These are phyloP conservation scores for Eleutherodactylus coqui DNA, from an alignment of 2,797 vertebrate genomes.

Conservation along the genomic window DNA sequence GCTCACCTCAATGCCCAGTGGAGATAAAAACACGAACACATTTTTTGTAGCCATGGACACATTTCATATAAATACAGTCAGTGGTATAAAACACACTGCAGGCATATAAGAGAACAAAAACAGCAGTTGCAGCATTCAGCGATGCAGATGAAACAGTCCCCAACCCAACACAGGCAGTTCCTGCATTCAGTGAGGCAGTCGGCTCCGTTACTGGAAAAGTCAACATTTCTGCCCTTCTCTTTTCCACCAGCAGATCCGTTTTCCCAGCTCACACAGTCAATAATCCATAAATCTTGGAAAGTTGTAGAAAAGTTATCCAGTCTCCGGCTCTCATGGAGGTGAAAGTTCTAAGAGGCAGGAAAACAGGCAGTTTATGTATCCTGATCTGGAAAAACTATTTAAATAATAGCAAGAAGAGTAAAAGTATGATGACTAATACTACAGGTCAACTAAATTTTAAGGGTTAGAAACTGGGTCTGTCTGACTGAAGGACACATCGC, in stretches of 20 bases:
- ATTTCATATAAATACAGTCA: not conserved
- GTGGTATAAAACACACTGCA: not conserved
- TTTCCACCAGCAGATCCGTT: not conserved
- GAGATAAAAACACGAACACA: not conserved
- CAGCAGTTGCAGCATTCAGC: not conserved
- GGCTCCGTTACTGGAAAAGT: no score
- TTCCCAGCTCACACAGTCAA: not conserved
- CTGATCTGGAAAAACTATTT: no score
- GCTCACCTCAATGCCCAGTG: not conserved
- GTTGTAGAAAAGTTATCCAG: not conserved
- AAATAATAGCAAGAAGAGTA: no score
- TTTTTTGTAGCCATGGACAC: not conserved
- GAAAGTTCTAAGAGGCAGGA: not conserved
- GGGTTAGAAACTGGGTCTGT: no score
- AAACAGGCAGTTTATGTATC: not conserved
- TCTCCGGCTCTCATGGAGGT: not conserved
- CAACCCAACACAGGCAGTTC: not conserved
- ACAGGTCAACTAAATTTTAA: no score
- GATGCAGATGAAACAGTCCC: no score
- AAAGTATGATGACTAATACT: no score
- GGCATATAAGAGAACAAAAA: not conserved
- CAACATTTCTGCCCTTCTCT: no score
- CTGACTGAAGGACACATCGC: no score
- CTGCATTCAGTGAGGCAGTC: not conserved
- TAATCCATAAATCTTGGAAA: conserved; percentile 4